Percentiles rank a stretch among this genome's conserved stretches.
Conservation (phyloP, 2,888 invertebrate genomes). For the Meganola albula region DNA sequence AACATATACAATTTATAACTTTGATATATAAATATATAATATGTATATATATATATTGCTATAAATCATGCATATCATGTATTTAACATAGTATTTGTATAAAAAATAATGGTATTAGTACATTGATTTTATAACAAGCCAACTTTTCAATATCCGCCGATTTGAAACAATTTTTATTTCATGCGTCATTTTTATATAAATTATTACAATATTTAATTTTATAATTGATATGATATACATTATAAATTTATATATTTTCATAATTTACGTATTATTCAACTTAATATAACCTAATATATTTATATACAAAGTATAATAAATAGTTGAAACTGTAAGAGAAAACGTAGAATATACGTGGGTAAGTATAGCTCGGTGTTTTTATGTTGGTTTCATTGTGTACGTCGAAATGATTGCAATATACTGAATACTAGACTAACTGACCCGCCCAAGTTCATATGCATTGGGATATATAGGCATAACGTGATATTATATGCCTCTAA, state of each 20-base stretch:
- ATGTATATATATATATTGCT: too few species aligned
- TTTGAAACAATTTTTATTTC: too few species aligned
- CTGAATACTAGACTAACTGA: too few species aligned
- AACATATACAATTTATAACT: constrained; percentile 31
- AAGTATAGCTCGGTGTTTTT: constrained; percentile 39
- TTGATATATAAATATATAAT: constrained; percentile 23
- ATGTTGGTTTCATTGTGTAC: constrained; percentile 38
- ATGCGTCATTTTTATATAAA: too few species aligned
- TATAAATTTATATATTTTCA: too few species aligned
- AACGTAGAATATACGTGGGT: constrained; percentile 46
- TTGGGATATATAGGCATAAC: too few species aligned
- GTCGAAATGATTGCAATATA: constrained; percentile 21
- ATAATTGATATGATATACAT: too few species aligned
- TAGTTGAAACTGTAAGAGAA: constrained; percentile 48
- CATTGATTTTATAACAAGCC: too few species aligned
- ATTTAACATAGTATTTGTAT: not conserved
- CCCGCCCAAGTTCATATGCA: too few species aligned
- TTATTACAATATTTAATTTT: too few species aligned
- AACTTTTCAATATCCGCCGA: too few species aligned
- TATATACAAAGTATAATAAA: constrained; percentile 27
- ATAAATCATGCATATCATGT: not conserved
- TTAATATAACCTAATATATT: constrained; percentile 19
- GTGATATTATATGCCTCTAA: too few species aligned
- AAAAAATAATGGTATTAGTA: not conserved
- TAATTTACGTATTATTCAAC: constrained; percentile 17